These are phyloP conservation scores for Macrotus californicus DNA, from an alignment of 2,113 vertebrate genomes.

Conservation along the genomic window DNA sequence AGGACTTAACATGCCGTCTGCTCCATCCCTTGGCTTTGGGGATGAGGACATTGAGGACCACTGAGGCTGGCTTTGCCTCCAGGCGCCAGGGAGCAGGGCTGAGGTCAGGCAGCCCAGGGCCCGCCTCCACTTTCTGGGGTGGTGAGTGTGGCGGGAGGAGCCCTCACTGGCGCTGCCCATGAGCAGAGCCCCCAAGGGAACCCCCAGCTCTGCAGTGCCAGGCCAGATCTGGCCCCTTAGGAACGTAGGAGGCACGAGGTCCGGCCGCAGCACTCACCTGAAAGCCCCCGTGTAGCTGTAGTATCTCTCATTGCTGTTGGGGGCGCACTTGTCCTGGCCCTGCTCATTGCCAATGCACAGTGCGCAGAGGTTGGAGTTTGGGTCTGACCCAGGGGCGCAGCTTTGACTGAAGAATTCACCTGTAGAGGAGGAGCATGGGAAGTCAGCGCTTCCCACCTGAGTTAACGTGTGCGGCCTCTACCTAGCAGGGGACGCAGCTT, in stretches of 20 bases:
- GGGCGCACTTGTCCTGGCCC: constrained; percentile 77
- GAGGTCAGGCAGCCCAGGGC: rapidly evolving
- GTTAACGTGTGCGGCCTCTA: background rate
- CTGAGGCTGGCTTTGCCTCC: background rate
- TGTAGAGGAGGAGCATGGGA: background rate
- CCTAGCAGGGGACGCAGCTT: rapidly evolving
- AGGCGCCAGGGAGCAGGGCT: background rate
- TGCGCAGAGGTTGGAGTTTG: constrained; percentile 80
- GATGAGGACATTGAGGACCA: rapidly evolving
- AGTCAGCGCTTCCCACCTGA: background rate
- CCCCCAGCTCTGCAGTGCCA: background rate
- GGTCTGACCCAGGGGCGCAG: constrained; percentile 88
- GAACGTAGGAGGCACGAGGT: background rate
- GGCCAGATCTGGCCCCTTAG: background rate
- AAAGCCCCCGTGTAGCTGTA: constrained; percentile 89
- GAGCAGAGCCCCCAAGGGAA: background rate
- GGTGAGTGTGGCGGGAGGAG: rapidly evolving
- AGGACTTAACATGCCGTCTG: background rate
- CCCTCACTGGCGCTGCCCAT: background rate
- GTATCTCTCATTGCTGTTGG: constrained; percentile 83
- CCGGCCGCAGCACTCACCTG: constrained; percentile 74
- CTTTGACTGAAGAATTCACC: constrained; percentile 82
- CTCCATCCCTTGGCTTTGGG: background rate
- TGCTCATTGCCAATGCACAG: constrained; percentile 79
- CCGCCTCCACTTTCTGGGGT: background rate